Base-by-base conservation (phyloP, 2,888 invertebrate genomes). In the Watsonalla binaria region DNA sequence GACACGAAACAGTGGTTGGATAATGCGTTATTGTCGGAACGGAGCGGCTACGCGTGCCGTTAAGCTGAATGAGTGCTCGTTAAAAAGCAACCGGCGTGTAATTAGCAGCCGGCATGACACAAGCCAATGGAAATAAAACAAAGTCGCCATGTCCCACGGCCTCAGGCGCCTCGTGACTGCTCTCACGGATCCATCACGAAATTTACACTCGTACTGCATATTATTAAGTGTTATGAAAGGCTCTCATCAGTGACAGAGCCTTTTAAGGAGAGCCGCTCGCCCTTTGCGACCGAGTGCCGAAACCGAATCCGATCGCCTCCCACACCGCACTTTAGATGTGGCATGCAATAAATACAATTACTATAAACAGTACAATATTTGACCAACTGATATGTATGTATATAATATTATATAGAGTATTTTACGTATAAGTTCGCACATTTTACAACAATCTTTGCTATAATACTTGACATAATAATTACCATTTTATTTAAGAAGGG, bases 211-310 rank as follows among this genome's bases (percentile, higher is more conserved):
- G 71, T 72, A 78, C 80, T 77, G 83, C 78, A 84, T 84, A 82
- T 83, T 83, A 83, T 86, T 85, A 84, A 80, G 80, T 82, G 78
- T 86, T 86, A 87, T 88, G 86, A 88, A 86, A 87, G 82, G 79
- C 76, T 67, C 72, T 70, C 64, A 74, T 77, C 81, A 82, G 81
- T 84, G 85, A 85, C 84, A 80, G 75, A 61, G 66, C 84, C 87
- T 81, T 89, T 84, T 86, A 84, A 70, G 80, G 83, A 61, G 63
- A 66, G 66, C 71, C 37, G 15, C 15, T 61, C 70, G 73, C 70
- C 76, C 74, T 75, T 76, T 74, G 68, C 67, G 63, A 69, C 61
- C 58, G 62, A 69, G 61, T 57, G 59, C 60, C 60, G 49, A 53
- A 54, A 55, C 56, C 58, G 61, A 63, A 72, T 55, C 51, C 54